These are phyloP conservation scores for Dioctria linearis DNA, from an alignment of 2,888 invertebrate species.

Conservation along the genomic window DNA sequence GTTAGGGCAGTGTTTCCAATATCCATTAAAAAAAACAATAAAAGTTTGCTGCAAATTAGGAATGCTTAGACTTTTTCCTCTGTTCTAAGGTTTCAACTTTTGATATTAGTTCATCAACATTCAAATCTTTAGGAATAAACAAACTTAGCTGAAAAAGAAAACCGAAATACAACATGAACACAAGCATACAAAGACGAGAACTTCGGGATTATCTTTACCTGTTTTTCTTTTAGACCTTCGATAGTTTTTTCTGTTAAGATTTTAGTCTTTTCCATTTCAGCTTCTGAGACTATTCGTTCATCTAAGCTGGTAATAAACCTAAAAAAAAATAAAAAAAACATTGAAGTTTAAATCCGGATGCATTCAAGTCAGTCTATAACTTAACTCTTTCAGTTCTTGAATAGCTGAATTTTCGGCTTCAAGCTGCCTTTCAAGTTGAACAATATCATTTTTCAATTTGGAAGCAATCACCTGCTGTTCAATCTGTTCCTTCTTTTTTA, in stretches of 20 bases:
- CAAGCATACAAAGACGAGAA: background rate
- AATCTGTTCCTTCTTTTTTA: background rate
- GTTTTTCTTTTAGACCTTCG: background rate
- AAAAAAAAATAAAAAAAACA: background rate
- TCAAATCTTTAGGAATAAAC: background rate
- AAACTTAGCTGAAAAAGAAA: background rate
- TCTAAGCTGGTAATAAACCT: background rate
- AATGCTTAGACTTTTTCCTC: conserved; percentile 5
- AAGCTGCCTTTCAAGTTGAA: background rate
- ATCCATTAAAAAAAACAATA: too few species aligned
- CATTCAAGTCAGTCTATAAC: background rate
- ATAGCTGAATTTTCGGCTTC: background rate
- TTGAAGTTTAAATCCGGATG: background rate
- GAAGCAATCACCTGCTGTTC: background rate
- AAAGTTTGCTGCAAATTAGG: too few species aligned
- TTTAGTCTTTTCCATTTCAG: conserved; percentile 19
- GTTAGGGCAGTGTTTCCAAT: too few species aligned
- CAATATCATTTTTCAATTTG: conserved; percentile 4
- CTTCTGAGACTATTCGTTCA: background rate
- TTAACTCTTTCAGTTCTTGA: background rate
- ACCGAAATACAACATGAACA: too few species aligned
- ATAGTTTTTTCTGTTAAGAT: conserved; percentile 13
- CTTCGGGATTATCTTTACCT: background rate
- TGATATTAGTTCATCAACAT: background rate
- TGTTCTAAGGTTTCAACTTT: conserved; percentile 22